A percentile compares a stretch with the other conserved stretches of the same genome.
Conservation (phyloP, 2,113 vertebrate genomes). For the Pristiophorus japonicus region DNA sequence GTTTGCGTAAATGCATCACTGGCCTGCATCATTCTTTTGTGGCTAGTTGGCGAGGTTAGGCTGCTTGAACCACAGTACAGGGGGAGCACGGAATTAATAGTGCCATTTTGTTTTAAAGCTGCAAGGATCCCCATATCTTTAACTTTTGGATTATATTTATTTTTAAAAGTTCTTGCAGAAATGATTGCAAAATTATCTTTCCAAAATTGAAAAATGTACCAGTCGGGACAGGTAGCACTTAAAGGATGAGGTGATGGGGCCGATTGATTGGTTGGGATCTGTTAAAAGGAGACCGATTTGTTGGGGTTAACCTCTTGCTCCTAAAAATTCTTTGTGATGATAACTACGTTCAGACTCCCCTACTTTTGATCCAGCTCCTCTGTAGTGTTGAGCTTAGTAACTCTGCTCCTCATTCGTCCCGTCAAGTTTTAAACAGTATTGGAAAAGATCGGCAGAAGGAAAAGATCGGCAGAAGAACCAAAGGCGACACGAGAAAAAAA, state of each 20-base stretch:
- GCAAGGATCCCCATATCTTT: not conserved
- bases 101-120: not conserved
- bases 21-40: not conserved
- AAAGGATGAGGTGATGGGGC: not conserved
- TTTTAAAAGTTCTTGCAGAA: not conserved
- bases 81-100: too few species aligned
- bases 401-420: too few species aligned
- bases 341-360: not conserved
- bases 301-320: not conserved
- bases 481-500: too few species aligned
- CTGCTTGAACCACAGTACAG: too few species aligned
- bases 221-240: not conserved
- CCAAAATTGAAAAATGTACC: not conserved
- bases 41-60: not conserved
- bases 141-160: not conserved
- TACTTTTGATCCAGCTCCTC: not conserved
- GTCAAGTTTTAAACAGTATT: not conserved
- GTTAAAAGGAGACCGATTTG: not conserved
- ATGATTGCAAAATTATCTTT: not conserved
- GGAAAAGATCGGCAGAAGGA: not conserved
- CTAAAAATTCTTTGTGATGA: not conserved
- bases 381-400: not conserved
- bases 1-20: not conserved
- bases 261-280: not conserved
- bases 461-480: too few species aligned